Conservation (phyloP, 2,797 vertebrate species). For the Cheirogaleus major region DNA sequence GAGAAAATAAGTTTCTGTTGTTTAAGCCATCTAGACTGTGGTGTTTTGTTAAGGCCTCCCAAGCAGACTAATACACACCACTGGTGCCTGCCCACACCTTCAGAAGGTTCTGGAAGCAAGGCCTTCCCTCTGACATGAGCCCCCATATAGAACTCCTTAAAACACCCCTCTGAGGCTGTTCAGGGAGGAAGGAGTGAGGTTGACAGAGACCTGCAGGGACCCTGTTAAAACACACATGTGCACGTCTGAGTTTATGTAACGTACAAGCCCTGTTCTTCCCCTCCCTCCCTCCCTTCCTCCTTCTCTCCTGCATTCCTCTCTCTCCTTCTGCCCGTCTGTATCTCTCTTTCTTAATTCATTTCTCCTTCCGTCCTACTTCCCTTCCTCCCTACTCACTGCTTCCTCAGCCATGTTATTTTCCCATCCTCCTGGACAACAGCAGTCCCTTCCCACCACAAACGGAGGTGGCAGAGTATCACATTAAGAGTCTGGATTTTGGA, state of each 20-base stretch:
- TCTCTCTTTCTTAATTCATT: not conserved
- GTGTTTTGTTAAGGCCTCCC: not conserved
- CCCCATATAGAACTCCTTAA: not conserved
- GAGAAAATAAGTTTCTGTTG: not conserved
- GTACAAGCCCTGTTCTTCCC: too few relatives aligned
- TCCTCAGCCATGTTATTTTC: not conserved
- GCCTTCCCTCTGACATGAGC: not conserved
- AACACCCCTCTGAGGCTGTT: not conserved
- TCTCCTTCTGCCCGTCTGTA: not conserved
- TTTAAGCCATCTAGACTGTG: not conserved
- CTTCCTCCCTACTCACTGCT: not conserved
- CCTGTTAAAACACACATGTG: rapidly evolving
- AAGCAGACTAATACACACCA: not conserved
- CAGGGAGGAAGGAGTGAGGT: not conserved
- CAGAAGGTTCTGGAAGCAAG: not conserved
- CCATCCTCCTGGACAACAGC: not conserved
- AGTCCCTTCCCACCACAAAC: not conserved
- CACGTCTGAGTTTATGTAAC: not conserved
- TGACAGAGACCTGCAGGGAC: not conserved
- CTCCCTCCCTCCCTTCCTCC: not conserved
- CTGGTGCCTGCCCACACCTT: not conserved
- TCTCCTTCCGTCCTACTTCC: not conserved
- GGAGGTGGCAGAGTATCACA: not conserved
- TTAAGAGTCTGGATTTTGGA: not conserved
- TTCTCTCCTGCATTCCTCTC: not conserved